Evolutionary conservation across 2,113 vertebrate species (phyloP).

Genomic region (Pollimyrus isidori): DNA sequence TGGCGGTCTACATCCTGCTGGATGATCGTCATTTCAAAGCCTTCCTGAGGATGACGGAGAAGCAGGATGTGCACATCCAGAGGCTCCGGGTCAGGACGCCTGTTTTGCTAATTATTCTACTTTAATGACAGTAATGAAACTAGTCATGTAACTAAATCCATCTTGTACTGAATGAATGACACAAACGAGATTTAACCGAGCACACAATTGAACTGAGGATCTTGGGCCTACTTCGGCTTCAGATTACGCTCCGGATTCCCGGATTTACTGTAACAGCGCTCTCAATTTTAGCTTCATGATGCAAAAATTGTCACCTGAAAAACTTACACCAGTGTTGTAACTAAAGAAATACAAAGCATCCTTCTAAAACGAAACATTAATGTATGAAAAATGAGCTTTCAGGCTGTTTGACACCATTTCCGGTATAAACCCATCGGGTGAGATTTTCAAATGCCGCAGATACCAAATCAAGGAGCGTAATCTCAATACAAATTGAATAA

Average conservation of each 20-base stretch:
- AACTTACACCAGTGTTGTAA: background rate
- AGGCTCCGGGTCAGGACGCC: slow-evolving; percentile 78
- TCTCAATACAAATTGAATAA: background rate
- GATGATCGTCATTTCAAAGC: slow-evolving; percentile 74
- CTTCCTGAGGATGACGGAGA: slow-evolving; percentile 84
- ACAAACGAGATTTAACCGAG: background rate
- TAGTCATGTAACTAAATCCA: background rate
- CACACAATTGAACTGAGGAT: background rate
- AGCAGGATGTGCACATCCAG: slow-evolving; percentile 80
- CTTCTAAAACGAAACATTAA: background rate
- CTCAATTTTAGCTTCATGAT: background rate
- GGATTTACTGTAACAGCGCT: background rate
- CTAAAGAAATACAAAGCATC: background rate
- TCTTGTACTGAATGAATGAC: background rate
- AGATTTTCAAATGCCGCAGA: background rate
- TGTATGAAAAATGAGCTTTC: background rate
- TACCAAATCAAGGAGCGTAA: background rate
- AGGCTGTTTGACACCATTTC: background rate
- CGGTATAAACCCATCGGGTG: background rate
- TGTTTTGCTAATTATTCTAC: slow-evolving; percentile 1
- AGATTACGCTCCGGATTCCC: background rate
- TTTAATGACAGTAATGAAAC: background rate
- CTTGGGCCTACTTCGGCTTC: background rate
- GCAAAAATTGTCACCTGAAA: background rate
- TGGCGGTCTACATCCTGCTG: slow-evolving; percentile 83